A percentile compares a stretch with the other conserved stretches of the same genome.
Conservation (phyloP, 2,888 invertebrate genomes). For the Schizaphis graminum region DNA sequence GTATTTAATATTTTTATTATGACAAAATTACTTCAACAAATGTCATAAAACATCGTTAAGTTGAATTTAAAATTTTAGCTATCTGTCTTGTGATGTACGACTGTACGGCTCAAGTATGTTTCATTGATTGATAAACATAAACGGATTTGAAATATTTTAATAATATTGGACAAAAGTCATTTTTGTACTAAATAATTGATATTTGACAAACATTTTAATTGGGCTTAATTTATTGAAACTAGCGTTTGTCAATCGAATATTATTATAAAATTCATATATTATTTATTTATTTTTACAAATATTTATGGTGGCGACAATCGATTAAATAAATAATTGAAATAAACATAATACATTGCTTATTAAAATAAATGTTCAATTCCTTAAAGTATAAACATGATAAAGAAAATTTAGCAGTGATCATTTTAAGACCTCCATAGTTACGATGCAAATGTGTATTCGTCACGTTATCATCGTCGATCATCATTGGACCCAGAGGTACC, state of each 20-base stretch:
- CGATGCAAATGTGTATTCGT: neutral
- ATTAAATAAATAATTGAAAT: too few species aligned
- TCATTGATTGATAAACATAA: neutral
- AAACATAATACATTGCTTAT: too few species aligned
- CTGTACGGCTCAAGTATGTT: neutral
- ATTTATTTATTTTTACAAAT: too few species aligned
- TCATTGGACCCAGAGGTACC: slow-evolving; percentile 1
- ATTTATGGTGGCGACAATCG: too few species aligned
- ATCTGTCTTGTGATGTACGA: neutral
- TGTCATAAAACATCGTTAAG: neutral
- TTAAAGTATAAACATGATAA: neutral
- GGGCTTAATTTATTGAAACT: neutral
- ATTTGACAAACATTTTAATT: neutral
- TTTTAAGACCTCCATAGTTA: neutral
- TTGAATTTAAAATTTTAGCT: neutral
- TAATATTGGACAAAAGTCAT: neutral
- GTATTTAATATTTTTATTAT: neutral
- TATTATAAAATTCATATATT: too few species aligned
- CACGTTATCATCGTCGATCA: neutral
- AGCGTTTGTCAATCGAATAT: neutral
- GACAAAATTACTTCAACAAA: neutral
- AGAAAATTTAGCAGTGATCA: neutral
- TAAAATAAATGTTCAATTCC: too few species aligned
- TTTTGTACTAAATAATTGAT: neutral
- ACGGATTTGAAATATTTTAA: neutral